phyloP scores from a whole-genome alignment of 1,140 invertebrate species.

The Ceratina japonica region DNA sequence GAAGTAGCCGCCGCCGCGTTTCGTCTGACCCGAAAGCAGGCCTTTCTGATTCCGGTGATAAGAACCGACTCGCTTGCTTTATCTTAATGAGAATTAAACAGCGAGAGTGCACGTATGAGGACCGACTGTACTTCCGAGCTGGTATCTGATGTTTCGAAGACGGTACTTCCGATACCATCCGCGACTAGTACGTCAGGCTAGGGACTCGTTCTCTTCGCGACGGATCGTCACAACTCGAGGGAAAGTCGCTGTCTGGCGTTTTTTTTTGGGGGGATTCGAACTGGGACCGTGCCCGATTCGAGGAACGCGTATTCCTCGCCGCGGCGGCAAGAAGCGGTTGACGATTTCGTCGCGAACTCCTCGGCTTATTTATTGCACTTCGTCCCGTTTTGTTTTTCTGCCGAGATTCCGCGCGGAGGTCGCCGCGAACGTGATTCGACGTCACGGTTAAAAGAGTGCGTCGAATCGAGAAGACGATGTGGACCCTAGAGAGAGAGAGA shows the following conservation, averaged over 20 bases:
- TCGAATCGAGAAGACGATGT: conserved; percentile 38
- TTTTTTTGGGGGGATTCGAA: conserved; percentile 46
- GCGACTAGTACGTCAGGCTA: no score
- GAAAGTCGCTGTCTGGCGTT: conserved; percentile 52
- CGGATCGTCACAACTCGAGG: conserved; percentile 57
- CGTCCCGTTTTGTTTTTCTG: not conserved
- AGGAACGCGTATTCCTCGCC: not conserved
- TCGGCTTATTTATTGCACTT: conserved; percentile 32
- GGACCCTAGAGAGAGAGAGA: not conserved
- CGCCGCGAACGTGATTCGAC: conserved; percentile 25
- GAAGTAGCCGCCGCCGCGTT: conserved; percentile 42
- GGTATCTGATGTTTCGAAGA: not conserved
- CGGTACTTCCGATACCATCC: no score
- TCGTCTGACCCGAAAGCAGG: conserved; percentile 1
- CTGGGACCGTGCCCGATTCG: conserved; percentile 53
- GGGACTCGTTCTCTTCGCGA: conserved; percentile 24
- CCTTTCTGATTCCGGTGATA: not conserved
- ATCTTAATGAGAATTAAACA: no score
- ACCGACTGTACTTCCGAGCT: not conserved
- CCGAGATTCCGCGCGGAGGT: not conserved
- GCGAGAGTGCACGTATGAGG: no score
- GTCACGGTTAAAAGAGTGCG: conserved; percentile 27
- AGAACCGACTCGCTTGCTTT: no score
- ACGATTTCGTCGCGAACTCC: no score
- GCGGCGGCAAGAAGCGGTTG: not conserved